These are phyloP conservation scores for Emmelina monodactyla DNA, from an alignment of 2,888 invertebrate genomes.

Conservation along the genomic window DNA sequence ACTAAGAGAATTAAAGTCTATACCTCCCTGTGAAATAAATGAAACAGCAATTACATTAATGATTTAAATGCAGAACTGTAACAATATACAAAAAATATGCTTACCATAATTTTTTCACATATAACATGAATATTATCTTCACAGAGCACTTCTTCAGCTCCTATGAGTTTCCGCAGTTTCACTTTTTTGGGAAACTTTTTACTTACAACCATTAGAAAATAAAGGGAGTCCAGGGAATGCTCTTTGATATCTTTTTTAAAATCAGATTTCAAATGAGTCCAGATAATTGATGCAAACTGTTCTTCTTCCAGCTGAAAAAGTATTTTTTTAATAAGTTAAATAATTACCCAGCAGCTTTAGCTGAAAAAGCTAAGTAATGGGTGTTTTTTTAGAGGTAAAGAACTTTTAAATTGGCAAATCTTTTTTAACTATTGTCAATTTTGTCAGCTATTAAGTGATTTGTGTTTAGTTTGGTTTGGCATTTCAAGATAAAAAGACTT, in stretches of 20 bases:
- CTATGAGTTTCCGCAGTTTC: slow-evolving; percentile 63
- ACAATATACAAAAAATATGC: too few relatives aligned
- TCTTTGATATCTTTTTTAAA: slow-evolving; percentile 70
- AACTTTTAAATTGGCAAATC: too few relatives aligned
- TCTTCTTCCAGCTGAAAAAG: slow-evolving; percentile 56
- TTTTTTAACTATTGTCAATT: too few relatives aligned
- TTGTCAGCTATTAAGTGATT: too few relatives aligned
- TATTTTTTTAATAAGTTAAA: too few relatives aligned
- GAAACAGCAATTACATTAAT: slow-evolving; percentile 2
- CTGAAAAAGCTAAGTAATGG: too few relatives aligned
- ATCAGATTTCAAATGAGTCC: slow-evolving; percentile 68
- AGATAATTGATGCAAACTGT: slow-evolving; percentile 63
- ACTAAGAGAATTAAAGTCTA: slow-evolving; percentile 61
- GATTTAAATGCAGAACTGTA: too few relatives aligned
- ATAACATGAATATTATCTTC: slow-evolving; percentile 64
- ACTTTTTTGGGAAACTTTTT: slow-evolving; percentile 55
- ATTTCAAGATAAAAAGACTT: too few relatives aligned
- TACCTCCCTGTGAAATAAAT: slow-evolving; percentile 62
- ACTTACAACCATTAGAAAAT: slow-evolving; percentile 61
- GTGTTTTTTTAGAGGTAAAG: too few relatives aligned
- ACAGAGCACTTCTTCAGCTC: slow-evolving; percentile 62
- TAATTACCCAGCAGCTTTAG: too few relatives aligned
- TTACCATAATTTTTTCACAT: slow-evolving; percentile 70
- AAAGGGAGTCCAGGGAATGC: slow-evolving; percentile 71
- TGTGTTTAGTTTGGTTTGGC: too few relatives aligned